Conservation (phyloP, 2,113 vertebrate genomes). For the Oostethus manadensis region DNA sequence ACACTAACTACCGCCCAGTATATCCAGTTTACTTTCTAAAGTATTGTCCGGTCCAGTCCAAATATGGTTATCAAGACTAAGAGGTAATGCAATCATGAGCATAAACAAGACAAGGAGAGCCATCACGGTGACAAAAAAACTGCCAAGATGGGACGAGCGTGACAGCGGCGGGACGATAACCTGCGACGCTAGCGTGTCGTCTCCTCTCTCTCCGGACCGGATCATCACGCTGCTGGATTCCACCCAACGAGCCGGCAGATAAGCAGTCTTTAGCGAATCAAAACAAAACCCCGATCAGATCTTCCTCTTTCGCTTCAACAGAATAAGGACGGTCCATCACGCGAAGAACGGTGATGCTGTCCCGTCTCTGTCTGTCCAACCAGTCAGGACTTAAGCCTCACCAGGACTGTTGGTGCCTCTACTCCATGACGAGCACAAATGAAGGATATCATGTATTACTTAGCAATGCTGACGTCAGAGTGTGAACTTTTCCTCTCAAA, state of each 20-base stretch:
- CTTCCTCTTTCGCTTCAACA: slow-evolving; percentile 48
- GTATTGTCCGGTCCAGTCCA: neutral
- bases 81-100: neutral
- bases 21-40: no score
- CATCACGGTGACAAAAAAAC: slow-evolving; percentile 29
- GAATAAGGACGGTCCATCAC: slow-evolving; percentile 62
- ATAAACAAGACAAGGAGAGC: slow-evolving; percentile 26
- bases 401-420: neutral
- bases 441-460: neutral
- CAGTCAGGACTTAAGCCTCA: neutral
- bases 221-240: slow-evolving; percentile 51
- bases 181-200: slow-evolving; percentile 59
- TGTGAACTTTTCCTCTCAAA: slow-evolving; percentile 22
- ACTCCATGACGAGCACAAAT: neutral
- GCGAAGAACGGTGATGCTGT: slow-evolving; percentile 42
- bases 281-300: slow-evolving; percentile 66
- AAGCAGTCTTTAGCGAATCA: slow-evolving; percentile 62
- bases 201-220: slow-evolving; percentile 35
- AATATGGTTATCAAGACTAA: slow-evolving; percentile 3
- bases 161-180: slow-evolving; percentile 56
- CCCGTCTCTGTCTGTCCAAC: neutral
- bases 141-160: slow-evolving; percentile 50
- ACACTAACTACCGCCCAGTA: no score
- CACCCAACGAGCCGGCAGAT: slow-evolving; percentile 53
- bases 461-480: neutral